These are phyloP conservation scores for Malaclemys terrapin DNA, from an alignment of 2,113 vertebrate genomes.

Conservation along the genomic window DNA sequence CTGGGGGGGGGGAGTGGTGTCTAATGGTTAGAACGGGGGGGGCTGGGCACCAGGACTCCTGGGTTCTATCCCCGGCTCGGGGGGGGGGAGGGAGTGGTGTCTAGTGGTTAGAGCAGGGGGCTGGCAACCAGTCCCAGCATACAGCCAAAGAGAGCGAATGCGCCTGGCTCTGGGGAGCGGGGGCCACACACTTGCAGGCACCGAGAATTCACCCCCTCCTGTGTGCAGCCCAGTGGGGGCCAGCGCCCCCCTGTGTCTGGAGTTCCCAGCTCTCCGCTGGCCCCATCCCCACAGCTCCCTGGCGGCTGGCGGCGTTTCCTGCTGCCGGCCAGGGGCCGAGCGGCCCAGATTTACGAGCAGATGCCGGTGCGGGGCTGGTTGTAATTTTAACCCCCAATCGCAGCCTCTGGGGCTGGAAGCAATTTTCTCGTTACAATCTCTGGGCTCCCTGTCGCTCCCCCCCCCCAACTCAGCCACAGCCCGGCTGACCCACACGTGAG, in stretches of 20 bases:
- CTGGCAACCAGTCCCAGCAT: background rate
- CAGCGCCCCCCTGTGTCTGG: background rate
- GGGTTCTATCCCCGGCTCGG: too few species aligned
- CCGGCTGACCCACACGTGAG: background rate
- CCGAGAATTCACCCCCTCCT: background rate
- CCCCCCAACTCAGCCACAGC: background rate
- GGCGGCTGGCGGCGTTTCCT: background rate
- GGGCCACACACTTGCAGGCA: background rate
- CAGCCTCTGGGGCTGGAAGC: constrained; percentile 73
- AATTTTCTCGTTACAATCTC: constrained; percentile 78
- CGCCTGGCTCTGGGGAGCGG: background rate
- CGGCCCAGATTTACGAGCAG: constrained; percentile 43
- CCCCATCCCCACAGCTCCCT: background rate
- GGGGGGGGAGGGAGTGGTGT: too few species aligned
- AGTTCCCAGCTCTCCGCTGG: background rate
- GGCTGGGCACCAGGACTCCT: too few species aligned
- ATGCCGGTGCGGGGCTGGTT: constrained; percentile 66
- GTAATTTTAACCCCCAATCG: constrained; percentile 71
- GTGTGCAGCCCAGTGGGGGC: background rate
- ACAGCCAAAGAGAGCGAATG: background rate
- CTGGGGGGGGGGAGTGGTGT: too few species aligned
- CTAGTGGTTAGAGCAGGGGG: too few species aligned
- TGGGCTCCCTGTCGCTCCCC: constrained; percentile 2
- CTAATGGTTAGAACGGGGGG: too few species aligned
- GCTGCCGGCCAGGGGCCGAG: constrained; percentile 9